Base-by-base conservation (phyloP, 2,797 vertebrate species). In the Nothura maculosa region DNA sequence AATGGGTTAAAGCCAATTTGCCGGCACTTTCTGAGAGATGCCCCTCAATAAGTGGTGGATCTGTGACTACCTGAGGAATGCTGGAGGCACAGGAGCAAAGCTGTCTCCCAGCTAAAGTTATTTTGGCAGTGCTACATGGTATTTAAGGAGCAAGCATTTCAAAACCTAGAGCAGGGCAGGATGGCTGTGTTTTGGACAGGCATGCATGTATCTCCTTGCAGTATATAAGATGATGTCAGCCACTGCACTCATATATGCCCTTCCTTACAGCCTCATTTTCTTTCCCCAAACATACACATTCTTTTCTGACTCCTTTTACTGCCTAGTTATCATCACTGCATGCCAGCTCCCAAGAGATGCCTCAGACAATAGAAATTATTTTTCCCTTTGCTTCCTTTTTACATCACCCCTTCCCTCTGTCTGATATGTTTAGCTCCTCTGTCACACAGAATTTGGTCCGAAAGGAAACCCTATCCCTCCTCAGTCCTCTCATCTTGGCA, bases 251-350 rank as follows among this genome's bases (percentile, higher is more conserved):
- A 1, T 18, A 79, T 69, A 11, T 67, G 54, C 16, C 32, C 90
- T 79, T 76, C 67, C 85, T 62, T 91, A n/a, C 52, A 91, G 47
- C 18, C 79, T 27, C 43, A 8, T 14, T 91, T 78, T 87, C 70
- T 55, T 55, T 6, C 24, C 15, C 5, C 30, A 40, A 84, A 78
- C 18, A 68, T 8, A 19, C 14, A 45, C 28, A 25, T 76, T 66
- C 45, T 84, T 84, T 87, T 87, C 70, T 88, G 40, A 40, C 47
- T 86, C 27, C 12, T 80, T 78, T 52, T 68, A 64, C 66, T 54
- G 38, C 63, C 66, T 88, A 81, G 76, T 86, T 74, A 88, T 92
- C 50, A 25, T 17, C 17, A 32, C 32, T 55, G 13, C 62, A 34
- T 45, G 43, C 67, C 76, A 70, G 36, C 50, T 91, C 66, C 63